A percentile compares a stretch with the other conserved stretches of the same genome.
phyloP scores from a whole-genome alignment of 1,140 invertebrate species.

The Leptonema lineaticorne region DNA sequence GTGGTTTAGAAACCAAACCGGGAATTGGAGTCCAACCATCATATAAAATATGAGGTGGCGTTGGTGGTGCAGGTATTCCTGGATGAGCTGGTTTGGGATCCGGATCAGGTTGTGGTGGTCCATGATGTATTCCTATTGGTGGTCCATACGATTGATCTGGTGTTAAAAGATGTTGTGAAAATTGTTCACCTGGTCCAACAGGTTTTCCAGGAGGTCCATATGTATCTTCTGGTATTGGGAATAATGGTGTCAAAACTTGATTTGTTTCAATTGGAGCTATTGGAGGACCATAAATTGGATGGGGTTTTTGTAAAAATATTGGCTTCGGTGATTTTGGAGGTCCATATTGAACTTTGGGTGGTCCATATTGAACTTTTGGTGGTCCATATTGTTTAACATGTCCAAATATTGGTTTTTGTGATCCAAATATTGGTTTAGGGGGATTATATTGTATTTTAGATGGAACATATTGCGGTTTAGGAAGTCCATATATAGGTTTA shows the following conservation, averaged over 20 bases:
- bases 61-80: constrained; percentile 69
- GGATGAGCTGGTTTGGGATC: constrained; percentile 59
- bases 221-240: constrained; percentile 50
- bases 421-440: constrained; percentile 45
- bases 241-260: constrained; percentile 54
- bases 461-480: constrained; percentile 30
- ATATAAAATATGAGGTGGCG: constrained; percentile 73
- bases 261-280: constrained; percentile 51
- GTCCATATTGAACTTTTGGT: constrained; percentile 51
- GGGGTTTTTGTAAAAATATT: constrained; percentile 47
- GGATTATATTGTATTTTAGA: constrained; percentile 44
- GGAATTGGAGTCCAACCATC: constrained; percentile 84
- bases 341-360: constrained; percentile 47
- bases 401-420: constrained; percentile 42
- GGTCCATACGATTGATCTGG: constrained; percentile 48
- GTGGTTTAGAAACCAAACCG: constrained; percentile 53
- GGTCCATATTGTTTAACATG: constrained; percentile 54
- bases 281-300: constrained; percentile 54
- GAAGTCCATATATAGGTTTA: constrained; percentile 29
- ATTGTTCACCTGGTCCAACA: constrained; percentile 44
- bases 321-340: constrained; percentile 48
- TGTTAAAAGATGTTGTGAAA: constrained; percentile 26
- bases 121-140: constrained; percentile 54
- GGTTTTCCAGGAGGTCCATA: constrained; percentile 53
- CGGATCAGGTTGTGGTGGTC: constrained; percentile 57